Evolutionary conservation across 1,140 invertebrate species (phyloP), one percentile per base, ranked within the genome.

Genomic region (Cyclina sinensis): DNA sequence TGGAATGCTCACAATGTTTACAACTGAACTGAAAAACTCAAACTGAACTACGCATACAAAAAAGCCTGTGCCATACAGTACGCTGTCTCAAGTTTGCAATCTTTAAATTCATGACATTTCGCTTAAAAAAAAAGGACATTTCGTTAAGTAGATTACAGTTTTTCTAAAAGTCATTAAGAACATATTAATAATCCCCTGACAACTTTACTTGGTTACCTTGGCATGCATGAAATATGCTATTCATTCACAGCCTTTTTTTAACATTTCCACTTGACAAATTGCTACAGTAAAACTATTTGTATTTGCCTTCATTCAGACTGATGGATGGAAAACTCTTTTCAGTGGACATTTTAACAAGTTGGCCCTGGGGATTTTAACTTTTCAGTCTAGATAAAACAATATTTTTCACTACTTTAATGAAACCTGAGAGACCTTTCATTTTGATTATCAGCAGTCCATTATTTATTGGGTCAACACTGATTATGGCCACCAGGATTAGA

Each of bases 111-210:
- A n/a, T 70, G 65, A 70, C 65, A 70, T 70, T 70, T 70, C 65
- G 27, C 32, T n/a, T n/a, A n/a, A n/a, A n/a, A 30, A 30, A 65
- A 65, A 65, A 5, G 24, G 4, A 65, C 59, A 18, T 30, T 30
- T 11, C 43, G 11, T n/a, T 65, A 65, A 65, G 59, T 65, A n/a
- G 30, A 65, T 70, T 70, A 16, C 32, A 37, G 14, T 70, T 70
- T 70, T 46, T 51, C n/a, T n/a, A 48, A 78, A 78, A 46, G 48
- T 78, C 48, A 48, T 21, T 27, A 16, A 78, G 73, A 78, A 78
- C 39, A 48, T 9, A 78, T 78, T 78, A 46, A 78, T 54, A 27
- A 48, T 78, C 32, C n/a, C 4, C 21, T 51, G 48, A 51, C 39
- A 78, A 27, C 73, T 48, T 78, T 48, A 78, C 73, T 39, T 37